These are phyloP conservation scores for Glossosoma conforme DNA, from an alignment of 1,140 invertebrate species.

Conservation along the genomic window DNA sequence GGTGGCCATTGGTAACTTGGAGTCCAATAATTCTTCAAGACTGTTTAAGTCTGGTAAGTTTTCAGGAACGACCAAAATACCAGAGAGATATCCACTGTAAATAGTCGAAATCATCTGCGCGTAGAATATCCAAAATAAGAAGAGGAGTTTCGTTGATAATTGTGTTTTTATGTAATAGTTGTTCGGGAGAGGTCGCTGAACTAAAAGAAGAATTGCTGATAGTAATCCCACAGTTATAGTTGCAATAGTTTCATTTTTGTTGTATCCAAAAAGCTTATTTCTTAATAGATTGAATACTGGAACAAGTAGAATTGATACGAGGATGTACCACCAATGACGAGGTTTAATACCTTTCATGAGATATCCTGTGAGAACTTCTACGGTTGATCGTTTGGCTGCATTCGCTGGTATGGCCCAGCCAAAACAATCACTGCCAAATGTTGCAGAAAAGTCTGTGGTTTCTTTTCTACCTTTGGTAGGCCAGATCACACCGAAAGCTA, in stretches of 20 bases:
- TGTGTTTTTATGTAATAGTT: conserved; percentile 4
- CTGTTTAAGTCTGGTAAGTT: background rate
- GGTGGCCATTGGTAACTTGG: conserved; percentile 6
- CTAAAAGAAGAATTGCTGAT: too few species aligned
- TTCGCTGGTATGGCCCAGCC: conserved; percentile 8
- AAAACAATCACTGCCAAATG: conserved; percentile 11
- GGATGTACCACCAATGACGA: conserved; percentile 7
- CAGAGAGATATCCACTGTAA: conserved; percentile 10
- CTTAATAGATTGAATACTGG: background rate
- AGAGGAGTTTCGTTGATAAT: conserved; percentile 11
- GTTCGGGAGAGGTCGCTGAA: conserved; percentile 9
- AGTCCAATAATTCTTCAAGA: conserved; percentile 12
- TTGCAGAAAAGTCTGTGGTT: background rate
- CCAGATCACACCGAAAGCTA: conserved; percentile 18
- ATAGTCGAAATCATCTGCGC: conserved; percentile 12
- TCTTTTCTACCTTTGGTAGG: conserved; percentile 1
- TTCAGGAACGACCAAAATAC: conserved; percentile 9
- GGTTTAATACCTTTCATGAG: conserved; percentile 3
- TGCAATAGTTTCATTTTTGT: background rate
- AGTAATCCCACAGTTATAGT: conserved; percentile 1
- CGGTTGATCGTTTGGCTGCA: background rate
- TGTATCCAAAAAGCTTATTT: background rate
- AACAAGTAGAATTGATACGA: conserved; percentile 1
- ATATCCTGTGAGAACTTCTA: conserved; percentile 3
- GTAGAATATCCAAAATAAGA: conserved; percentile 14